Evolutionary conservation across 1,140 invertebrate species (phyloP), one percentile per base, ranked within the genome.

Genomic region (Proctacanthus coquilletti): DNA sequence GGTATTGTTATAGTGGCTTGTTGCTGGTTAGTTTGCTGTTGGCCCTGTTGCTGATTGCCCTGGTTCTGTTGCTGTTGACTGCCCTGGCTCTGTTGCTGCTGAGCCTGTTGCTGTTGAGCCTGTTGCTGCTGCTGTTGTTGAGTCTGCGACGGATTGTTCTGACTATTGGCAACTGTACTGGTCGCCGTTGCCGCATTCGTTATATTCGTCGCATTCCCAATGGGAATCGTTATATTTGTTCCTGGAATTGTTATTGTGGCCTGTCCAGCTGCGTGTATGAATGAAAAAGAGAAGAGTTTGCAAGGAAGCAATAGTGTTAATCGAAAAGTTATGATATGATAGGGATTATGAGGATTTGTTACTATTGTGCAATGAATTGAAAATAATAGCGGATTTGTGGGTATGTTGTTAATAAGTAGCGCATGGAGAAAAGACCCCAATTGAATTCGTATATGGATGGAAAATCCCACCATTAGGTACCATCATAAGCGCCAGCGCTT

Each of bases 171-270:
- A 41, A 34, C 36, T 31, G 36, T n/a, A n/a, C 15, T 42, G 45
- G 18, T 29, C 5, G 18, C 13, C 11, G 17, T 21, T 13, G 29
- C 20, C 8, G 36, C 33, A 27, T 17, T 36, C 10, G 25, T 23
- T 14, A 33, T 17, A 19, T 19, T 25, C 38, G 48, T 46, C 44
- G 61, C 44, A 30, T 56, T 56, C 39, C 54, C 56, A 35, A 69
- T 44, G 45, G 52, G 74, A 48, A 70, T 72, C 62, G 57, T 71
- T 60, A 64, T 63, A 51, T 70, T 70, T 42, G 68, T 69, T 48
- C 68, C 68, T 34, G 68, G 68, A 41, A 71, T 69, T 18, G 60
- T 66, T 39, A 71, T 55, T 15, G 67, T 60, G 25, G 66, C 64
- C 52, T 70, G 69, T 44, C 65, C 66, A 56, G 55, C n/a, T n/a